A percentile compares a stretch with the other conserved stretches of the same genome.
These are phyloP conservation scores for Allophyes oxyacanthae DNA, from an alignment of 2,888 invertebrate species.

Conservation along the genomic window DNA sequence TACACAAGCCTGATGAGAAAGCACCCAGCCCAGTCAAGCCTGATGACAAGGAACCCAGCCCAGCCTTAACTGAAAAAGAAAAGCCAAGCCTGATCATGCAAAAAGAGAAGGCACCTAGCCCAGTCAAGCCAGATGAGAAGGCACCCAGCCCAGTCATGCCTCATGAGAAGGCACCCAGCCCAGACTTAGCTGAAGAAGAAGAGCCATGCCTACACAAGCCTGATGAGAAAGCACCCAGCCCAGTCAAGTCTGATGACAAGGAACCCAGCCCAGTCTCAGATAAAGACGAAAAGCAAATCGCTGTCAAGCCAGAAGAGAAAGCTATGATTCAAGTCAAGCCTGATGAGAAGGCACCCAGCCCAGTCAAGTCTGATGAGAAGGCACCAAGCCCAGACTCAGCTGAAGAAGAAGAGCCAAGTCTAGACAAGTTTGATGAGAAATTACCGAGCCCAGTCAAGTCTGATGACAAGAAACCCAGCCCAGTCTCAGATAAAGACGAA, in stretches of 20 bases:
- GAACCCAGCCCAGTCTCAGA: conserved; percentile 13
- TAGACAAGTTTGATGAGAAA: neutral
- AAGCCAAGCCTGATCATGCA: neutral
- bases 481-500: neutral
- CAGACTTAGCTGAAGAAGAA: too few species aligned
- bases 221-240: conserved; percentile 11
- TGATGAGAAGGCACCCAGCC: neutral
- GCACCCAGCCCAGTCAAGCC: conserved; percentile 1
- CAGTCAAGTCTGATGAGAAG: neutral
- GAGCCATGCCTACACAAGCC: too few species aligned
- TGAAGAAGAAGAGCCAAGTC: too few species aligned
- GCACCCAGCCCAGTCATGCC: too few species aligned
- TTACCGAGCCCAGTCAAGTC: too few species aligned
- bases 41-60: conserved; percentile 17
- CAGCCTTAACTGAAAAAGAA: conserved; percentile 13
- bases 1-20: conserved; percentile 25
- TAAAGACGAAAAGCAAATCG: too few species aligned
- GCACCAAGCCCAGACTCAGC: neutral
- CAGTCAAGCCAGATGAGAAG: too few species aligned
- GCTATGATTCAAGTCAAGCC: too few species aligned
- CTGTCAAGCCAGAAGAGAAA: neutral
- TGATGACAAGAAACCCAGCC: neutral
- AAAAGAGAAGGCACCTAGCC: conserved; percentile 25
- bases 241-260: conserved; percentile 9
- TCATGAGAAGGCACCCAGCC: too few species aligned